phyloP scores from a whole-genome alignment of 2,113 vertebrate genomes.

The Chionomys nivalis region DNA sequence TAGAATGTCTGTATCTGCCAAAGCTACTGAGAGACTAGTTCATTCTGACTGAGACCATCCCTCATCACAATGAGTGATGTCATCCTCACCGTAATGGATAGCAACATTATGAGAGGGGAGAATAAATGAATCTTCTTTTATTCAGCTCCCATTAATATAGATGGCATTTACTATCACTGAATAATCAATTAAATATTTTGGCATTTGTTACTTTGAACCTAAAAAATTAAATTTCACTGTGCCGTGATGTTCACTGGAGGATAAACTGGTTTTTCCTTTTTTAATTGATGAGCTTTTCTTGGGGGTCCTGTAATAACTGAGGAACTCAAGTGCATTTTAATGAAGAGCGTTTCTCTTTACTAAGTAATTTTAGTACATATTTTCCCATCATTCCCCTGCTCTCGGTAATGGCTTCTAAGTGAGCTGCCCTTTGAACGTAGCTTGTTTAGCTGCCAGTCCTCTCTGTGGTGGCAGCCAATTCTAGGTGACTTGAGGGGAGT shows the following conservation, averaged over 20 bases:
- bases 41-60: background rate
- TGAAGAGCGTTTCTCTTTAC: background rate
- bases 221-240: background rate
- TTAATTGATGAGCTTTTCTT: background rate
- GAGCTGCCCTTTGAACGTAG: background rate
- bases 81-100: background rate
- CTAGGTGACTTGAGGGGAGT: background rate
- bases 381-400: background rate
- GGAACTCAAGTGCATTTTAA: background rate
- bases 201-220: background rate
- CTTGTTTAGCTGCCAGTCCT: background rate
- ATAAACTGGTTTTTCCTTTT: background rate
- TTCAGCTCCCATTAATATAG: background rate
- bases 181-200: conserved; percentile 13
- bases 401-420: background rate
- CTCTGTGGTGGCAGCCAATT: background rate
- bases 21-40: background rate
- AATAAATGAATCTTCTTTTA: background rate
- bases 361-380: background rate
- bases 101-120: background rate
- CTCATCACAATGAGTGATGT: background rate
- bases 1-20: background rate
- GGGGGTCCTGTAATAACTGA: background rate
- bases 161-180: background rate
- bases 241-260: background rate